These are phyloP conservation scores for Melierax canorus DNA, from an alignment of 2,113 vertebrate genomes.

Conservation along the genomic window DNA sequence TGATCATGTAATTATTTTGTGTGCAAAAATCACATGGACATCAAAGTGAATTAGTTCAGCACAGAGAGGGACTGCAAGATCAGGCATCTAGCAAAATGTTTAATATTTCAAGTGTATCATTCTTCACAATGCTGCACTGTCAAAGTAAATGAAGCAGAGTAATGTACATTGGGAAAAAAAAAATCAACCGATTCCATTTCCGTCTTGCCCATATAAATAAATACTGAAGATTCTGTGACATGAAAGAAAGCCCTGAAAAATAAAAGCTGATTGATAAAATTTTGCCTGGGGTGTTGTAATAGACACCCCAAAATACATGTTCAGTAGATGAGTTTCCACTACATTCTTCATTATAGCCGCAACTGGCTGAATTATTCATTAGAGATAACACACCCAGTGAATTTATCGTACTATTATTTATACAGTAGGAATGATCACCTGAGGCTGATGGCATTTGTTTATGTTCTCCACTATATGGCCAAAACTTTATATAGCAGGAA, in stretches of 20 bases:
- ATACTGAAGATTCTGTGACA: not conserved
- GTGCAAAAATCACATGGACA: slow-evolving; percentile 2
- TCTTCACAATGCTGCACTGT: slow-evolving; percentile 15
- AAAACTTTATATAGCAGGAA: not conserved
- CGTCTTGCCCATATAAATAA: not conserved
- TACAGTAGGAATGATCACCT: not conserved
- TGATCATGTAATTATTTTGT: slow-evolving; percentile 25
- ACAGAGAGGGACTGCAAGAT: not conserved
- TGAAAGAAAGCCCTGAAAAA: slow-evolving; percentile 4
- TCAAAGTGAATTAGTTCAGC: slow-evolving; percentile 35
- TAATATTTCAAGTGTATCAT: slow-evolving; percentile 37
- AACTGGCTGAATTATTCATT: slow-evolving; percentile 8
- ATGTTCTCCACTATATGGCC: not conserved
- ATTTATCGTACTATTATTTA: slow-evolving; percentile 21
- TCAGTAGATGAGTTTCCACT: not conserved
- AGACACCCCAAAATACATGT: not conserved
- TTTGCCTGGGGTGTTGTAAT: not conserved
- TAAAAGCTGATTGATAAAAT: slow-evolving; percentile 13
- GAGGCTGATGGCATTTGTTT: not conserved
- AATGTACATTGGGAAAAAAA: not conserved
- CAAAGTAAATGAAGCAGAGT: slow-evolving; percentile 39
- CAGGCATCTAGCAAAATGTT: slow-evolving; percentile 18
- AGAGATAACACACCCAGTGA: not conserved
- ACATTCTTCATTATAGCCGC: not conserved
- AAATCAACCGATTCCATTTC: not conserved